Percentiles rank a stretch among this genome's conserved stretches.
Evolutionary conservation across 2,888 invertebrate species (phyloP).

Genomic region (Eurytoma californica): DNA sequence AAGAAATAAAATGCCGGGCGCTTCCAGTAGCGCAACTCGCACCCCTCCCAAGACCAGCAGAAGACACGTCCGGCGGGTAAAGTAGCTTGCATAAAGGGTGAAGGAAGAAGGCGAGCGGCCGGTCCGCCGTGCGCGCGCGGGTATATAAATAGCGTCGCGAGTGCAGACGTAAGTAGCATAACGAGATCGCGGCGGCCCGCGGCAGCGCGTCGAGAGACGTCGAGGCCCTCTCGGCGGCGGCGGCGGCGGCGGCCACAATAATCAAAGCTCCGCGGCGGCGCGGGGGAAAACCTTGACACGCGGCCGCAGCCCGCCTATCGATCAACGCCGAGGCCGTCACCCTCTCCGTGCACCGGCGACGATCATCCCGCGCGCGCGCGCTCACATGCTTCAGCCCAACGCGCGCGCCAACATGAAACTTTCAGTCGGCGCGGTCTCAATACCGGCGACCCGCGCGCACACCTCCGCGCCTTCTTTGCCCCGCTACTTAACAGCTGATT

Average conservation of each 20-base stretch:
- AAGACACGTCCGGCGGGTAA: neutral
- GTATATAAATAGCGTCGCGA: neutral
- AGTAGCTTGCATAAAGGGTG: too few species aligned
- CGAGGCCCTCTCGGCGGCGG: neutral
- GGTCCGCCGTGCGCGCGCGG: neutral
- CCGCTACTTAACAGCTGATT: too few species aligned
- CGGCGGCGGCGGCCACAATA: slow-evolving; percentile 34
- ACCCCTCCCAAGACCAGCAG: neutral
- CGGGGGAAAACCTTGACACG: slow-evolving; percentile 63
- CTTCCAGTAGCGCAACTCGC: neutral
- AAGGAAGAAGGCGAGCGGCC: neutral
- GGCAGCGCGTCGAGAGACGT: neutral
- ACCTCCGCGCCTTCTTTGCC: neutral
- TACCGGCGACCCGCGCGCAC: slow-evolving; percentile 10
- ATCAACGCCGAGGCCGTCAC: slow-evolving; percentile 72
- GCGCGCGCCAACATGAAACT: slow-evolving; percentile 42
- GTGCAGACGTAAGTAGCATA: slow-evolving; percentile 51
- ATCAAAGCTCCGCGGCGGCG: slow-evolving; percentile 40
- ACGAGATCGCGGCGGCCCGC: slow-evolving; percentile 49
- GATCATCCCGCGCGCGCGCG: neutral
- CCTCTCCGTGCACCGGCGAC: slow-evolving; percentile 40
- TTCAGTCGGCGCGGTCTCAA: slow-evolving; percentile 44
- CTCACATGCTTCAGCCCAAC: neutral
- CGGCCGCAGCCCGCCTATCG: slow-evolving; percentile 62
- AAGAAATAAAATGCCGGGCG: too few species aligned